Evolutionary conservation across 2,888 invertebrate genomes (phyloP), one percentile per base, ranked within the genome.

Genomic region (Cepaea hortensis): DNA sequence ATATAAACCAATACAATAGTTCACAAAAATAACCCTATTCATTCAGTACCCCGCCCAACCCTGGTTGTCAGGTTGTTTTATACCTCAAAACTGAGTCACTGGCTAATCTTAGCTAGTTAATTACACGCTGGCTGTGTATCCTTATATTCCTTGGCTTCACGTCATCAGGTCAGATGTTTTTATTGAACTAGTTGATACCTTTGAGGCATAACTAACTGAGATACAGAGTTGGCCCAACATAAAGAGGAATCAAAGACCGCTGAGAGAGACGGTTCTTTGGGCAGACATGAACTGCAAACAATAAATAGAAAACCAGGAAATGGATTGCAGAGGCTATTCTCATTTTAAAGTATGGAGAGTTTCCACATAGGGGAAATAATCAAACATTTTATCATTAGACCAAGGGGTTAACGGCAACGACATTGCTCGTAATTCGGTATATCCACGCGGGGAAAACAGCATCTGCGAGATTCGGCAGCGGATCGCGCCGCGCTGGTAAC

Each of bases 231-330:
- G n/a, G 5, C n/a, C 5, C 11, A 4, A 68, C n/a, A 20, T 18
- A 5, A 15, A 68, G 68, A n/a, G n/a, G 23, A 35, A 73, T 35
- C 6, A 73, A 13, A 23, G 13, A 23, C 3, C 13, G 23, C 11
- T 73, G 23, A n/a, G 23, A 35, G 35, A 23, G 6, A 23, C n/a
- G 20, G n/a, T 6, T 73, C 13, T n/a, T 13, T n/a, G 23, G 11
- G 3, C 73, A n/a, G 35, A 73, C 23, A 23, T 23, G 61, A 62
- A 62, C 35, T 18, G 61, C 79, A 23, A 35, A 79, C 79, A 62
- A 79, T 62, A 79, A 61, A 79, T 79, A 79, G 79, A 62, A 62
- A 62, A 79, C 62, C 79, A 61, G 79, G 79, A 79, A 79, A 11
- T 79, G 5, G 61, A 79, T 55, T 11, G 7, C 11, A 11, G 55